Conservation (phyloP, 2,888 invertebrate species). For the Epirrhoe alternata region DNA sequence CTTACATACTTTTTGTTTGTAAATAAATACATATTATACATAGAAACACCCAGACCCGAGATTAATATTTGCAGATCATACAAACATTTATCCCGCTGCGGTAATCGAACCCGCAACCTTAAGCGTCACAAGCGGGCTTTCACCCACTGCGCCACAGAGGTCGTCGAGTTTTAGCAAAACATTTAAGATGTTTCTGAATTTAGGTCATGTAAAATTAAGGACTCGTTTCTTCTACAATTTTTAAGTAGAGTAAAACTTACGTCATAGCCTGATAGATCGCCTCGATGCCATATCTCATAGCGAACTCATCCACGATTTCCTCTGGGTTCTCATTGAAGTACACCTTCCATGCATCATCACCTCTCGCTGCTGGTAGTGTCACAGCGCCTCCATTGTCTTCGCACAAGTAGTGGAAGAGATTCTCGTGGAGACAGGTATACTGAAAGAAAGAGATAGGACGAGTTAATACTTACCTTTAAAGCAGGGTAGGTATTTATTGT, state of each 20-base stretch:
- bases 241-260: slow-evolving; percentile 83
- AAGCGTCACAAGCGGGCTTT: too few species aligned
- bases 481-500: too few species aligned
- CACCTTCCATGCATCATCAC: slow-evolving; percentile 99
- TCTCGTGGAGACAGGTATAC: slow-evolving; percentile 99
- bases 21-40: too few species aligned
- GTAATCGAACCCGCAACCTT: too few species aligned
- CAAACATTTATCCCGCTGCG: too few species aligned
- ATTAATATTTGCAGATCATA: too few species aligned
- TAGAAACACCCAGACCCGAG: too few species aligned
- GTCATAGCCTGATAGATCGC: slow-evolving; percentile 99
- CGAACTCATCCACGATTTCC: slow-evolving; percentile 99
- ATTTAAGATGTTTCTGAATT: not conserved
- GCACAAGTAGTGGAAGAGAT: slow-evolving; percentile 98
- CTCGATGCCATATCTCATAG: slow-evolving; percentile 99
- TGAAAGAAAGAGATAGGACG: slow-evolving; percentile 45
- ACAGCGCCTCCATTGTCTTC: slow-evolving; percentile 96
- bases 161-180: too few species aligned
- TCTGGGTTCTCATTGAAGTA: slow-evolving; percentile 99
- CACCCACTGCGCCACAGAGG: too few species aligned
- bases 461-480: not conserved
- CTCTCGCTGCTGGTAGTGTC: slow-evolving; percentile 95
- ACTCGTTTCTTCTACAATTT: not conserved
- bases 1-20: too few species aligned
- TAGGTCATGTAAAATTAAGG: too few species aligned